These are phyloP conservation scores for Axinella damicornis DNA, from an alignment of 37 sponge, comb jelly and placozoan genomes.

Conservation along the genomic window DNA sequence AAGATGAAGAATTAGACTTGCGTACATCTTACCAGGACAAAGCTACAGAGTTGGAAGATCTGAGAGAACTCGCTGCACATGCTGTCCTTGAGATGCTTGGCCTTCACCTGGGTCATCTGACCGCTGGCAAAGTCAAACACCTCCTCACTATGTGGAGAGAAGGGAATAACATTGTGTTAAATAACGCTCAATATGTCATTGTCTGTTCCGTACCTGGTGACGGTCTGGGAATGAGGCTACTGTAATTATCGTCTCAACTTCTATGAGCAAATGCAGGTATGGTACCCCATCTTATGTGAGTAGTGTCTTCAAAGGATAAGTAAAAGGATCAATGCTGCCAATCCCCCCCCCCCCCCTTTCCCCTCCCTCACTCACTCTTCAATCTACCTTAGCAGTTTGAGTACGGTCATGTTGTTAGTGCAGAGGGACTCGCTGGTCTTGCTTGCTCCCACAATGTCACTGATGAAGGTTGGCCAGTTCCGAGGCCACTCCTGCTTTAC, in stretches of 20 bases:
- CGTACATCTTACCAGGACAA: conserved; percentile 80
- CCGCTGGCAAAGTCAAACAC: conserved; percentile 99
- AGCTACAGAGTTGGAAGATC: conserved; percentile 90
- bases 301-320: too few species aligned
- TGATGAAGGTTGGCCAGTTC: conserved; percentile 96
- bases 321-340: too few species aligned
- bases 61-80: conserved; percentile 98
- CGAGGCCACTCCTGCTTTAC: conserved; percentile 99
- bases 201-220: too few species aligned
- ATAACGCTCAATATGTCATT: too few species aligned
- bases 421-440: conserved; percentile 94
- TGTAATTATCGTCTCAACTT: too few species aligned
- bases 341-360: too few species aligned
- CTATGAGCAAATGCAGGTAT: too few species aligned
- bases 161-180: background rate
- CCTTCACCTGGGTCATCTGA: conserved; percentile 97
- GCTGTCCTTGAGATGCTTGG: conserved; percentile 96
- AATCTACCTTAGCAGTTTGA: conserved; percentile 92
- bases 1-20: too few species aligned
- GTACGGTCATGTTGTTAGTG: conserved; percentile 95
- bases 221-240: too few species aligned
- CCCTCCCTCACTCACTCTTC: too few species aligned
- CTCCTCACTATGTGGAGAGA: conserved; percentile 84
- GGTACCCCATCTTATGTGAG: too few species aligned
- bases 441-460: conserved; percentile 96